phyloP scores from a whole-genome alignment of 2,888 invertebrate species.

The Bedellia somnulentella region DNA sequence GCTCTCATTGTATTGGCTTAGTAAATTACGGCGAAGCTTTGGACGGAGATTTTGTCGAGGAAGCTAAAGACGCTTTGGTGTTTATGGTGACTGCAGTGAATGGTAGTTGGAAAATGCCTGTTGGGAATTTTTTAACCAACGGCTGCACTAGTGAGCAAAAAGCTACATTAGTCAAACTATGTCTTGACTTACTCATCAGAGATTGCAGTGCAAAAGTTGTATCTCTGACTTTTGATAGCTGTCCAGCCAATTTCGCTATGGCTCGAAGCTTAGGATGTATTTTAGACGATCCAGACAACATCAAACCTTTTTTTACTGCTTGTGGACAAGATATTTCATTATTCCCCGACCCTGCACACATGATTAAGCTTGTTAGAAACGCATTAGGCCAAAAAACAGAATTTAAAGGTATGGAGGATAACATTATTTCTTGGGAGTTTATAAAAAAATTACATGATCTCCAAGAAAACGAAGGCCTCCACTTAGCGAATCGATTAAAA shows the following conservation, averaged over 20 bases:
- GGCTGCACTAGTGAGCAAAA: conserved; percentile 8
- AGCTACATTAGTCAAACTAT: conserved; percentile 6
- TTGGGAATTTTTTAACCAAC: conserved; percentile 8
- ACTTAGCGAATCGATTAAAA: conserved; percentile 11
- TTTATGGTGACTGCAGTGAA: conserved; percentile 9
- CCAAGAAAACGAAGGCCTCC: conserved; percentile 9
- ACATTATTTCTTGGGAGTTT: too few species aligned
- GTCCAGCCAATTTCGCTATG: too few species aligned
- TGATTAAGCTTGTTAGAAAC: too few species aligned
- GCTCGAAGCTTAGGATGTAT: too few species aligned
- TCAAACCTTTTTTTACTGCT: too few species aligned
- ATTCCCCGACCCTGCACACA: too few species aligned
- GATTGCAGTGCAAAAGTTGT: conserved; percentile 6
- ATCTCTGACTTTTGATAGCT: conserved; percentile 5
- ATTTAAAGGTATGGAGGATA: too few species aligned
- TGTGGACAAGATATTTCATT: too few species aligned
- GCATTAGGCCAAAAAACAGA: conserved; percentile 8
- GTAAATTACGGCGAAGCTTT: conserved; percentile 8
- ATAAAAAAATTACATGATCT: conserved; percentile 10
- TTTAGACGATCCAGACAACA: too few species aligned
- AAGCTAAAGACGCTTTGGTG: conserved; percentile 9
- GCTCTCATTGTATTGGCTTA: conserved; percentile 4
- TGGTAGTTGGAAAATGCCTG: conserved; percentile 9
- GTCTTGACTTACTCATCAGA: conserved; percentile 3
- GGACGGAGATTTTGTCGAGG: conserved; percentile 5